Base-by-base conservation (phyloP, 2,888 invertebrate species). In the Euproctis similis region DNA sequence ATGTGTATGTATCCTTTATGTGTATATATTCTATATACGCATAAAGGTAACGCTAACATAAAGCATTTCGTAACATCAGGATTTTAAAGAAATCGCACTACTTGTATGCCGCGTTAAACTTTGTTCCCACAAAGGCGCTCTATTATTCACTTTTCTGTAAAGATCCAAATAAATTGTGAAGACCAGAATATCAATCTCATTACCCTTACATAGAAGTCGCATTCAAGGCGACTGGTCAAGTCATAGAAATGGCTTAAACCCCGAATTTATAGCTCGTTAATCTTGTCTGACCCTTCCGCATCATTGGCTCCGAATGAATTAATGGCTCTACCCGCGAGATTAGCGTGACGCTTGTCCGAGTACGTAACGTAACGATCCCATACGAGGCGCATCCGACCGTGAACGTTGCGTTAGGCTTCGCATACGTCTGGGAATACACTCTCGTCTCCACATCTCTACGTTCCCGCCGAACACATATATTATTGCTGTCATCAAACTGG, bases 211-310 rank as follows among this genome's bases (percentile, higher is more conserved):
- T n/a, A n/a, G n/a, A n/a, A 20, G 25, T 11, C 32, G 14, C 14
- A 16, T 9, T 8, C 28, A 25, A 34, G 23, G 23, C 14, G 31
- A 26, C 27, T 34, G 43, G 46, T 40, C 54, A 46, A 39, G 40
- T 53, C 38, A 30, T 35, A 31, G 43, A 43, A 53, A 42, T 36
- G 36, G 28, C 41, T 42, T 46, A 50, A 53, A 40, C 40, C 54
- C 36, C n/a, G n/a, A n/a, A n/a, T 53, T 53, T 53, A 53, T 53
- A 43, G 52, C 51, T 63, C 67, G 57, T 69, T 69, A 64, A 68
- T 68, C 66, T 58, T 53, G 46, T 36, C 57, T 55, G 66, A 59
- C 70, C 67, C 68, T 68, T 69, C 59, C 59, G 36, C 55, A 48
- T 62, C 66, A 68, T 65, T 60, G 65, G 54, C 35, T 45, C 34